phyloP scores from a whole-genome alignment of 1,140 invertebrate genomes.

The Diploscapter pachys region DNA sequence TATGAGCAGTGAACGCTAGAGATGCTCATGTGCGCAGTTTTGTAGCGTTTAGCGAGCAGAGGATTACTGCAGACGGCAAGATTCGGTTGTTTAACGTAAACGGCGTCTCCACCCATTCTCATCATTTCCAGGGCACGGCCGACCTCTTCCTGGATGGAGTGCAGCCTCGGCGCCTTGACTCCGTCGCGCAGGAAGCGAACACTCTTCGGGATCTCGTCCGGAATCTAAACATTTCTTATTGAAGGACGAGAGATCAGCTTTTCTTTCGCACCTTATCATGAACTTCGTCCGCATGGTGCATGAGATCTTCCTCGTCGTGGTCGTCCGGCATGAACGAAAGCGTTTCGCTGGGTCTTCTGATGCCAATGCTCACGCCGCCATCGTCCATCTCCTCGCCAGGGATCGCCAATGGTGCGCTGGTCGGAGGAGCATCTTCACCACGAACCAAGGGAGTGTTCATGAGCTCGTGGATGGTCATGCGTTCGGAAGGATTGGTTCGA shows the following conservation, averaged over 20 bases:
- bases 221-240: conserved; percentile 84
- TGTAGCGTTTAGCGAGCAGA: conserved; percentile 22
- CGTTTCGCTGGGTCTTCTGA: conserved; percentile 15
- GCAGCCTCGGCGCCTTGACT: conserved; percentile 45
- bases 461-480: conserved; percentile 83
- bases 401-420: background rate
- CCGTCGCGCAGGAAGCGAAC: conserved; percentile 37
- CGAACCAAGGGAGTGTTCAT: conserved; percentile 82
- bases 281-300: conserved; percentile 57
- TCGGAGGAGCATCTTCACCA: conserved; percentile 62
- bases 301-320: conserved; percentile 24
- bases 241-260: conserved; percentile 64
- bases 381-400: background rate
- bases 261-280: background rate
- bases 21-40: conserved; percentile 27
- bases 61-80: conserved; percentile 25
- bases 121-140: conserved; percentile 90
- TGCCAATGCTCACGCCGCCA: conserved; percentile 15
- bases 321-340: conserved; percentile 11
- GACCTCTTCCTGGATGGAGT: conserved; percentile 77
- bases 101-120: conserved; percentile 82
- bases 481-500: conserved; percentile 80
- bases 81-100: conserved; percentile 33
- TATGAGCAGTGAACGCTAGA: conserved; percentile 29
- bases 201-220: conserved; percentile 13